A percentile compares a stretch with the other conserved stretches of the same genome.
Conservation (phyloP, 2,113 vertebrate species). For the Oreotrochilus melanogaster region DNA sequence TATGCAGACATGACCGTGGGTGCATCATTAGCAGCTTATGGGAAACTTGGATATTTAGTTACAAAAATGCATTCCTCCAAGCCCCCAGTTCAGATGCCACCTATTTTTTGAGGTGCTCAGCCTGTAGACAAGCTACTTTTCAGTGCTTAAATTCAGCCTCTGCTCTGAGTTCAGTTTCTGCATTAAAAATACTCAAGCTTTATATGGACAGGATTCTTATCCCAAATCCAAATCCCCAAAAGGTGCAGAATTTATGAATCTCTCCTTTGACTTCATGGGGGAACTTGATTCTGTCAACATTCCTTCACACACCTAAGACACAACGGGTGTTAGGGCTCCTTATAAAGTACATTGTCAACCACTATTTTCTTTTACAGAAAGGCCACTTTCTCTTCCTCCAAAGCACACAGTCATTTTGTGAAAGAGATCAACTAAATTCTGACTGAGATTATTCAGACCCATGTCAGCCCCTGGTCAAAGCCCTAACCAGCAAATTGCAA, state of each 20-base stretch:
- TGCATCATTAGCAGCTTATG: background rate
- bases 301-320: background rate
- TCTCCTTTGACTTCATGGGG: background rate
- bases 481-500: background rate
- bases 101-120: background rate
- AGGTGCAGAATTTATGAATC: background rate
- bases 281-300: background rate
- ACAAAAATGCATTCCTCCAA: background rate
- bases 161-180: background rate
- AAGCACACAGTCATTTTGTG: background rate
- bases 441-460: background rate
- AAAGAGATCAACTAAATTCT: background rate
- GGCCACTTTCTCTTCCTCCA: background rate
- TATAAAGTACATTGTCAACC: background rate
- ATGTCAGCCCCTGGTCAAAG: background rate
- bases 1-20: background rate
- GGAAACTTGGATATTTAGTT: background rate
- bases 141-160: background rate
- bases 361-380: background rate
- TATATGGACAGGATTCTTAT: background rate
- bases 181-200: background rate
- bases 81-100: rapidly evolving
- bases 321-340: background rate
- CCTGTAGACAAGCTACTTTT: background rate
- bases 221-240: background rate